Evolutionary conservation across 1,140 invertebrate species (phyloP).

Genomic region (Bombus pascuorum): DNA sequence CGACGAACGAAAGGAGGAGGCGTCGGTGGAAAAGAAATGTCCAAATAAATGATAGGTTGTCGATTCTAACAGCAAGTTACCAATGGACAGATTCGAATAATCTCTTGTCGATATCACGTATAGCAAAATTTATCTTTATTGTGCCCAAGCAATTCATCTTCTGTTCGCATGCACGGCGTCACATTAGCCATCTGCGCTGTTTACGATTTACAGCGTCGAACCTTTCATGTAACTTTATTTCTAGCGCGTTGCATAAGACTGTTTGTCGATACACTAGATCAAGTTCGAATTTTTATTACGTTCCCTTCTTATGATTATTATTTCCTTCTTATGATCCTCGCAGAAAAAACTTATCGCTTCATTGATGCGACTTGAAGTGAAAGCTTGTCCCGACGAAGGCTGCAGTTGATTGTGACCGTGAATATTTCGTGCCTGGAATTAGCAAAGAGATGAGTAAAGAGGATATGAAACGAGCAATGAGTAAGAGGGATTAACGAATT

Average conservation of each 20-base stretch:
- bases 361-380: not conserved
- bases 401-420: not conserved
- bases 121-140: slow-evolving; percentile 17
- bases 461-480: slow-evolving; percentile 27
- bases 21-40: not conserved
- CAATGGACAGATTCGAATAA: slow-evolving; percentile 11
- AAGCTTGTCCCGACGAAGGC: slow-evolving; percentile 13
- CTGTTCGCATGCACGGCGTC: not conserved
- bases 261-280: not conserved
- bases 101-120: slow-evolving; percentile 1
- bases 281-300: not conserved
- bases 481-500: slow-evolving; percentile 24
- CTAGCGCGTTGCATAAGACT: not conserved
- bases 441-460: slow-evolving; percentile 1
- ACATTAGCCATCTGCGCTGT: not conserved
- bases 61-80: not conserved
- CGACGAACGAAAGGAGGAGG: not conserved
- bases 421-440: slow-evolving; percentile 5
- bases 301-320: not conserved
- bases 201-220: not conserved
- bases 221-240: not conserved
- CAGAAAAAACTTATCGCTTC: not conserved
- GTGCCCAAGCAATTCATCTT: not conserved
- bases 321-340: not conserved
- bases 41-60: slow-evolving; percentile 19